phyloP scores from a whole-genome alignment of 2,113 vertebrate species.

The Guaruba guarouba region DNA sequence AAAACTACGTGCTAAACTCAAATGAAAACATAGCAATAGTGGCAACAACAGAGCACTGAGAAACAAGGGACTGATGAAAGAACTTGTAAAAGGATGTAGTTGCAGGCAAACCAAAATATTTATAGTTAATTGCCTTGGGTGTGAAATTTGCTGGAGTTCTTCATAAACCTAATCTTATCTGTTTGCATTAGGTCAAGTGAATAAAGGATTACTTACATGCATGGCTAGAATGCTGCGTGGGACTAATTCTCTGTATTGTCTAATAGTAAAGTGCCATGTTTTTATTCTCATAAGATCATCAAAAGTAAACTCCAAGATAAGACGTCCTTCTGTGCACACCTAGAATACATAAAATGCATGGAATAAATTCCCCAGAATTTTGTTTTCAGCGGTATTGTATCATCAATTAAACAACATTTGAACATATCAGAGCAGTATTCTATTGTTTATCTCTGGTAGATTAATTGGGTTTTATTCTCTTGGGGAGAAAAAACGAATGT shows the following conservation, averaged over 20 bases:
- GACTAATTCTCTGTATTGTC: slow-evolving; percentile 97
- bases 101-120: slow-evolving; percentile 51
- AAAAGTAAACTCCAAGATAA: slow-evolving; percentile 98
- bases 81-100: neutral
- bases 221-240: slow-evolving; percentile 98
- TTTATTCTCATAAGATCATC: slow-evolving; percentile 99
- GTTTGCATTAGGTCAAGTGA: slow-evolving; percentile 25
- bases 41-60: slow-evolving; percentile 22
- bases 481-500: neutral
- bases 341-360: slow-evolving; percentile 69
- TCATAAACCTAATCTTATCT: slow-evolving; percentile 8
- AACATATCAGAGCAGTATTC: slow-evolving; percentile 12
- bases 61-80: neutral
- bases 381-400: neutral
- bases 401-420: slow-evolving; percentile 25
- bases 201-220: slow-evolving; percentile 87
- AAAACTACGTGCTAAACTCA: slow-evolving; percentile 3
- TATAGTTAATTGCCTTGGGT: slow-evolving; percentile 37
- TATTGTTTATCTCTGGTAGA: neutral
- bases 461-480: slow-evolving; percentile 16
- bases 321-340: slow-evolving; percentile 97
- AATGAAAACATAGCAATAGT: slow-evolving; percentile 48
- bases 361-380: slow-evolving; percentile 46
- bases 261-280: slow-evolving; percentile 99
- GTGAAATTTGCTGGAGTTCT: slow-evolving; percentile 10